Base-by-base conservation (phyloP, 1,140 invertebrate species). In the Drosophila busckii region DNA sequence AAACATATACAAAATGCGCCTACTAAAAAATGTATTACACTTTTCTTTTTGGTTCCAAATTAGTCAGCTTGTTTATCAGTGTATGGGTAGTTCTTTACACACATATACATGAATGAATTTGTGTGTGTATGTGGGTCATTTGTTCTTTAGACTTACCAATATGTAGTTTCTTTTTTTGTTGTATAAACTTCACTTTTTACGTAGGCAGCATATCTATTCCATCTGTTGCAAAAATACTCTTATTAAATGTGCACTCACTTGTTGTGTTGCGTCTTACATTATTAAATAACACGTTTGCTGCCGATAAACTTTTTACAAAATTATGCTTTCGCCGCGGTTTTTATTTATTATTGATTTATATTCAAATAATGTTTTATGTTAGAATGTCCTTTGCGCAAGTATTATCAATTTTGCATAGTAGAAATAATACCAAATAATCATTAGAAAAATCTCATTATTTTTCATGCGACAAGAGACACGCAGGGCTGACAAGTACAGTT, bases 241-340 rank as follows among this genome's bases (percentile, higher is more conserved):
- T 32, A 16, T n/a, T 54, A 40, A 22, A 31, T 41, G 10, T 38
- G 35, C 56, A 50, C 61, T 59, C 73, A 66, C 70, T 60, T 56
- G 65, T 53, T 40, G 55, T 59, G 55, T 54, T 44, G 56, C 37
- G 32, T 26, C 41, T 35, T 37, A 40, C 45, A 58, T 80, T 80
- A 67, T 76, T 80, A 62, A 80, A 71, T 76, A 76, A 76, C 71
- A 71, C 56, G 56, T 69, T 50, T 58, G 23, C 28, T 53, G 20
- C 7, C n/a, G n/a, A n/a, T n/a, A n/a, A n/a, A n/a, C 10, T 38
- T 35, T 54, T 23, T 5, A 44, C 31, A 13, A 17, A 29, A 19
- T 10, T 15, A 29, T 32, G 31, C 15, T 44, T 53, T 31, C 6
- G 20, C 8, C 49, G 40, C 50, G 32, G n/a, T 10, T 38, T 54